Percentiles rank a stretch among this genome's conserved stretches.
Evolutionary conservation across 2,888 invertebrate genomes (phyloP).

Genomic region (Eulithis prunata): DNA sequence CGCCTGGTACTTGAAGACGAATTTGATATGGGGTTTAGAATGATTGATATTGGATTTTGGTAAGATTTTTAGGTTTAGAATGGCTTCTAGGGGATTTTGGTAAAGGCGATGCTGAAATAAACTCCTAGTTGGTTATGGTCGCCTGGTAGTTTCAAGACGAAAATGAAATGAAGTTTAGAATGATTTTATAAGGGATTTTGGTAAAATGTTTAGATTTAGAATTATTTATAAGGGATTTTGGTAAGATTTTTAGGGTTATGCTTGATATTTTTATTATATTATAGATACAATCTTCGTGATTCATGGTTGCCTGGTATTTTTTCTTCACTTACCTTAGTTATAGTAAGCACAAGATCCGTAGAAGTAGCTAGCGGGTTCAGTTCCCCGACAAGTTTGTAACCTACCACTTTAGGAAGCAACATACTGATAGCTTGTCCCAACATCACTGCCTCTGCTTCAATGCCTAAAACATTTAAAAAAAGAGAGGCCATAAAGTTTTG

Average conservation of each 20-base stretch:
- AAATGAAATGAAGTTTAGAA: background rate
- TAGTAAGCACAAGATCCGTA: constrained; percentile 98
- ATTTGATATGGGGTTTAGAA: background rate
- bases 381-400: constrained; percentile 93
- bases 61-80: too few relatives aligned
- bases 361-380: constrained; percentile 94
- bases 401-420: constrained; percentile 97
- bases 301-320: too few relatives aligned
- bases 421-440: constrained; percentile 98
- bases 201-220: too few relatives aligned
- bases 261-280: too few relatives aligned
- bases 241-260: too few relatives aligned
- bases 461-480: constrained; percentile 80
- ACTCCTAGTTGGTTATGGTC: too few relatives aligned
- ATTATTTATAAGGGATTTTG: too few relatives aligned
- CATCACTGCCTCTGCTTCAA: constrained; percentile 99
- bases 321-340: constrained; percentile 90
- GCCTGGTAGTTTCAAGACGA: too few relatives aligned
- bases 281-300: too few relatives aligned
- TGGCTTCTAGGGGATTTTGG: too few relatives aligned
- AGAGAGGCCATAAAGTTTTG: too few relatives aligned
- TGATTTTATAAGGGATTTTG: too few relatives aligned
- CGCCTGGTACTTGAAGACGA: constrained; percentile 6
- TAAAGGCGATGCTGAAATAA: constrained; percentile 88
- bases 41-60: background rate